Evolutionary conservation across 2,888 invertebrate genomes (phyloP).

Genomic region (Acrobasis suavella): DNA sequence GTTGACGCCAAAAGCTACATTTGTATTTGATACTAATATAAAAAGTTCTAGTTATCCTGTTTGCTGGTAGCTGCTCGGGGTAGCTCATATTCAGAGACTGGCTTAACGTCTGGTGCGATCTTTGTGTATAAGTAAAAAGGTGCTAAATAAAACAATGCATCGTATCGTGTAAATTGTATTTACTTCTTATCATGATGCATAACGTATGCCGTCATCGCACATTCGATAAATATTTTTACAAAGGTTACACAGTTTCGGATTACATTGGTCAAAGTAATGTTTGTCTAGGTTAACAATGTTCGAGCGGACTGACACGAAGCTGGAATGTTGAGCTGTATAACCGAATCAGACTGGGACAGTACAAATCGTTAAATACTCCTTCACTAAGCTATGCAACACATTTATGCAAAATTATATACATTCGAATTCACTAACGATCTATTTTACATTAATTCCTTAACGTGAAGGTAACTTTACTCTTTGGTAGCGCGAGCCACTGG

Average conservation of each 20-base stretch:
- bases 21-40: too few species aligned
- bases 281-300: constrained; percentile 61
- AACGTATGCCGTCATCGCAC: constrained; percentile 71
- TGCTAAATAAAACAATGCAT: constrained; percentile 58
- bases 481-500: constrained; percentile 76
- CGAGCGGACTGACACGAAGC: constrained; percentile 48
- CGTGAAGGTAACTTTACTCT: constrained; percentile 80
- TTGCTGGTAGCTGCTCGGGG: too few species aligned
- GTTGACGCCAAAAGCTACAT: neutral
- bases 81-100: too few species aligned
- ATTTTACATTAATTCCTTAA: constrained; percentile 72
- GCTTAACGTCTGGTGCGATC: too few species aligned
- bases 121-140: neutral
- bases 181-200: constrained; percentile 78
- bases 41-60: too few species aligned
- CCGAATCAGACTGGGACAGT: constrained; percentile 26
- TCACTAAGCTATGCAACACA: constrained; percentile 68
- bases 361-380: constrained; percentile 40
- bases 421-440: constrained; percentile 64
- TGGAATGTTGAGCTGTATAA: constrained; percentile 59
- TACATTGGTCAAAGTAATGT: constrained; percentile 80
- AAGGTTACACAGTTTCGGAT: constrained; percentile 77
- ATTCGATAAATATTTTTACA: constrained; percentile 76
- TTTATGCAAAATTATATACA: constrained; percentile 73
- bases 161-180: constrained; percentile 81